Percentiles rank a stretch among this genome's conserved stretches.
Conservation (phyloP, 64 coral and sea anemone genomes). For the Actinia equina region DNA sequence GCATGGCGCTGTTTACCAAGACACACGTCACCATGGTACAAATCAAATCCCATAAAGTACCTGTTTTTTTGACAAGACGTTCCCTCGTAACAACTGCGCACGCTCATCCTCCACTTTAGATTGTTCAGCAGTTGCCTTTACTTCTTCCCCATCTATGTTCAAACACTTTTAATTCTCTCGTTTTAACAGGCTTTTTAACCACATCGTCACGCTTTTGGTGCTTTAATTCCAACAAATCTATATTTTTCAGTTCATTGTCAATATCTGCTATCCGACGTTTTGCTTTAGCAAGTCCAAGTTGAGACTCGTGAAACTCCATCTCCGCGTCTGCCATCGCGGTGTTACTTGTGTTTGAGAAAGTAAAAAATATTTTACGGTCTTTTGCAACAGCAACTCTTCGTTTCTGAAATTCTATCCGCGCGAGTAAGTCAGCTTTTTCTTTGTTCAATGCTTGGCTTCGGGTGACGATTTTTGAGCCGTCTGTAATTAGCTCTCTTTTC, state of each 20-base stretch:
- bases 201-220: conserved; percentile 52
- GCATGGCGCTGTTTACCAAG: no score
- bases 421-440: conserved; percentile 61
- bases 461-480: conserved; percentile 24
- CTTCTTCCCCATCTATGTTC: not conserved
- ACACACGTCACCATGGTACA: no score
- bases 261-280: conserved; percentile 86
- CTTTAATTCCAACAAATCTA: conserved; percentile 61
- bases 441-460: conserved; percentile 56
- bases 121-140: conserved; percentile 1
- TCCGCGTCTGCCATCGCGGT: conserved; percentile 76
- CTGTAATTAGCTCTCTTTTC: not conserved
- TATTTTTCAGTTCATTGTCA: conserved; percentile 73
- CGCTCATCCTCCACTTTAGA: conserved; percentile 18
- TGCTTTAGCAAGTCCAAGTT: conserved; percentile 66
- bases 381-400: conserved; percentile 65
- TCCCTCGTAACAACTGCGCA: conserved; percentile 38
- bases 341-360: conserved; percentile 57
- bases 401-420: conserved; percentile 57
- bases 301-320: conserved; percentile 83
- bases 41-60: not conserved
- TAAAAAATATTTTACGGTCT: conserved; percentile 89
- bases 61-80: conserved; percentile 78
- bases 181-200: conserved; percentile 22
- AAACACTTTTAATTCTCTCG: conserved; percentile 59